Conservation (phyloP, 2,113 vertebrate species). For the Platysternon megacephalum region DNA sequence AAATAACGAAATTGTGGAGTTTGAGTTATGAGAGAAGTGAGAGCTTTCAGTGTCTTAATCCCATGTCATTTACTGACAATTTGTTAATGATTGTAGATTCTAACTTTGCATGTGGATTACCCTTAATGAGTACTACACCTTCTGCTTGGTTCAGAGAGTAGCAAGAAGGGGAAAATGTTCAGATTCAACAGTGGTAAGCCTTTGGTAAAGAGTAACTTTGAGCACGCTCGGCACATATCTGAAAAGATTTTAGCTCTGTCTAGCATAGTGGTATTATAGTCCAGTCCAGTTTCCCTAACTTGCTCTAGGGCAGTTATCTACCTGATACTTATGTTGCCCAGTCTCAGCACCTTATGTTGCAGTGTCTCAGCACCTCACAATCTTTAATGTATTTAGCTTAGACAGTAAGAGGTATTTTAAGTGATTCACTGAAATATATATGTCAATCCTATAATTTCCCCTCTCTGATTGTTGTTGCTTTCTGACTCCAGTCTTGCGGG, state of each 20-base stretch:
- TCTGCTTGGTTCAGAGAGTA: not conserved
- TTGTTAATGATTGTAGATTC: not conserved
- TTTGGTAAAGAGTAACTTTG: not conserved
- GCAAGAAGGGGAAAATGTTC: conserved; percentile 1
- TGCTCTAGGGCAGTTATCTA: not conserved
- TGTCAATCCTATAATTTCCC: conserved; percentile 5
- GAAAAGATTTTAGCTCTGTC: not conserved
- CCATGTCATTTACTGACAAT: not conserved
- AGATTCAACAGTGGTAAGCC: not conserved
- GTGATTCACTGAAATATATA: conserved; percentile 22
- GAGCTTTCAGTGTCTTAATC: not conserved
- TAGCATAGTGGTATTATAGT: not conserved
- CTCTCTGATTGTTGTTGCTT: not conserved
- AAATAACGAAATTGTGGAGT: not conserved
- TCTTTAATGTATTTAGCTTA: not conserved
- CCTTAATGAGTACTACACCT: not conserved
- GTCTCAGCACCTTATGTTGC: not conserved
- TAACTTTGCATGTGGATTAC: conserved; percentile 7
- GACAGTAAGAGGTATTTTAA: conserved; percentile 1
- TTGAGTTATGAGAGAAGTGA: not conserved
- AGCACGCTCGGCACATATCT: not conserved
- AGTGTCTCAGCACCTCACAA: not conserved
- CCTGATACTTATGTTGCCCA: not conserved
- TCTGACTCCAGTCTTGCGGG: not conserved
- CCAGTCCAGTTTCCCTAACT: not conserved